Conservation (phyloP, 2,888 invertebrate genomes). For the Leptarthrus brevirostris region DNA sequence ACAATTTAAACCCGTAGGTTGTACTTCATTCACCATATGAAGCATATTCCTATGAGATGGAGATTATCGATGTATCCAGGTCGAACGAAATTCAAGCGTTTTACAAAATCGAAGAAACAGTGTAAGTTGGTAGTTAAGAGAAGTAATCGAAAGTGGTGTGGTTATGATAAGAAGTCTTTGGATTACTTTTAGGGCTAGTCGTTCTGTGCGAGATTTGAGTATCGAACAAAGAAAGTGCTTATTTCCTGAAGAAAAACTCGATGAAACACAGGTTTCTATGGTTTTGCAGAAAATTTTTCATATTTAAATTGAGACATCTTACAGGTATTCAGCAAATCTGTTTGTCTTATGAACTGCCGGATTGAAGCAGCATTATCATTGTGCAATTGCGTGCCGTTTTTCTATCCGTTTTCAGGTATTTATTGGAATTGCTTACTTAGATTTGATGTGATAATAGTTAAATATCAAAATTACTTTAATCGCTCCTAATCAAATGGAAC, state of each 20-base stretch:
- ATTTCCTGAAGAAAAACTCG: conserved; percentile 5
- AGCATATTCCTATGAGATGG: conserved; percentile 60
- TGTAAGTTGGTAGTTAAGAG: conserved; percentile 60
- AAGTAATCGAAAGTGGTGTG: too few species aligned
- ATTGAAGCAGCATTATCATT: background rate
- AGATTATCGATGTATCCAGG: conserved; percentile 59
- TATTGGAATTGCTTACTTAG: background rate
- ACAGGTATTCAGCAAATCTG: conserved; percentile 6
- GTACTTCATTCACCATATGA: conserved; percentile 65
- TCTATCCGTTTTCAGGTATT: conserved; percentile 16
- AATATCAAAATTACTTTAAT: too few species aligned
- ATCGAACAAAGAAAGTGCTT: background rate
- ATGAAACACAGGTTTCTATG: background rate
- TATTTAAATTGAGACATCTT: background rate
- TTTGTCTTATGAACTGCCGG: background rate
- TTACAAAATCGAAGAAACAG: conserved; percentile 63
- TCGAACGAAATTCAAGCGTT: conserved; percentile 64
- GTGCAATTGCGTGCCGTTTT: conserved; percentile 10
- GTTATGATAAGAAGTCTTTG: background rate
- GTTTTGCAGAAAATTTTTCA: too few species aligned
- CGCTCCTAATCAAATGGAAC: too few species aligned
- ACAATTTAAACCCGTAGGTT: conserved; percentile 56
- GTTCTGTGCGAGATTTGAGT: background rate
- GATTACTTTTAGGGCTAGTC: background rate
- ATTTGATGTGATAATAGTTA: too few species aligned